A percentile compares a stretch with the other conserved stretches of the same genome.
Evolutionary conservation across 2,888 invertebrate species (phyloP).

Genomic region (Heteromyza rotundicornis): DNA sequence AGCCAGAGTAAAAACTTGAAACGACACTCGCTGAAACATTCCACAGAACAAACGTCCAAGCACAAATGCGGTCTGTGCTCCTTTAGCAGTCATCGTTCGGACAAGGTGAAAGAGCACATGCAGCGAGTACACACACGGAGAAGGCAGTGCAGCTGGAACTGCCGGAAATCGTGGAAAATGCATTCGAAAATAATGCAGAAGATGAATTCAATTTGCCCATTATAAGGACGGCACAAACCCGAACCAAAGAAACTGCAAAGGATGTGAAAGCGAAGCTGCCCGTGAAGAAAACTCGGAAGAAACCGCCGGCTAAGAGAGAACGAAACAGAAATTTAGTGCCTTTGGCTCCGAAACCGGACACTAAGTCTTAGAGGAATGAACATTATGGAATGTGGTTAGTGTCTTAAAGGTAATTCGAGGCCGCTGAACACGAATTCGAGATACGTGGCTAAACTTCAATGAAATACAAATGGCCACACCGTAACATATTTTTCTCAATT

Average conservation of each 20-base stretch:
- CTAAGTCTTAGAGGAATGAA: no score
- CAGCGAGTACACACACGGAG: constrained; percentile 57
- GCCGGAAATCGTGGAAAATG: constrained; percentile 54
- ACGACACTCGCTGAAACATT: constrained; percentile 55
- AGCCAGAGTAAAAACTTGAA: constrained; percentile 66
- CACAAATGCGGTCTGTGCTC: constrained; percentile 63
- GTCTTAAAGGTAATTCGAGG: no score
- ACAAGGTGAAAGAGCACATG: constrained; percentile 66
- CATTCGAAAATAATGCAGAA: constrained; percentile 49
- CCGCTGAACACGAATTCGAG: no score
- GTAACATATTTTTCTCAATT: no score
- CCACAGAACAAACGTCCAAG: constrained; percentile 46
- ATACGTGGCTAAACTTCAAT: no score
- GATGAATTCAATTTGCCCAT: constrained; percentile 51
- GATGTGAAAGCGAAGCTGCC: background rate
- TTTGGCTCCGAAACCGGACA: background rate
- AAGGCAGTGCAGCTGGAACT: constrained; percentile 56
- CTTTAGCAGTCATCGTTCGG: constrained; percentile 64
- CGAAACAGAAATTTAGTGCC: background rate
- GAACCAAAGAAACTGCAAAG: background rate
- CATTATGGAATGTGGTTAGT: no score
- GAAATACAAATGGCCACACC: no score
- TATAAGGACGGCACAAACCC: background rate
- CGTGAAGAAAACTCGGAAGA: constrained; percentile 11
- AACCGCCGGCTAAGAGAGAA: background rate